Base-by-base conservation (phyloP, 2,797 vertebrate genomes). In the Peromyscus eremicus region DNA sequence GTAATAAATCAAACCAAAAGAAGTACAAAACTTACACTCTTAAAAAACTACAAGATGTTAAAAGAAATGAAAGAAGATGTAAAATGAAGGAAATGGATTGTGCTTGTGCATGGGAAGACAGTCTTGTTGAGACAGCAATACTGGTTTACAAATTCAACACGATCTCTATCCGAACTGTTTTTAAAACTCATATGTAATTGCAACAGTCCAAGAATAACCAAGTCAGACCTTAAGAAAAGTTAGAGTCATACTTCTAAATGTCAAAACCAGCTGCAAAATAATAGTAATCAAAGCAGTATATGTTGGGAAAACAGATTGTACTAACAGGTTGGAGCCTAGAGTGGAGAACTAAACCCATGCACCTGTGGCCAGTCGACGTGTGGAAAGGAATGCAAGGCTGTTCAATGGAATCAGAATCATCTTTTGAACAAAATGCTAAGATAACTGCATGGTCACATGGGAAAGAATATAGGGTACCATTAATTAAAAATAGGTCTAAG, bases 41-140 rank as follows among this genome's bases (percentile, higher is more conserved):
- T 57, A 75, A 96, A 70, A 95, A 95, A 80, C 37, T 34, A 29
- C 9, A 96, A 86, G 43, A 81, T 3, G 32, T 52, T 64, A 19
- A 92, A 93, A 91, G 37, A 89, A 76, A 89, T 49, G 8, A 93
- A 92, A 80, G 77, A 82, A 92, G 64, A 93, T 4, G 32, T n/a
- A 52, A 84, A 94, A 81, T 19, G 64, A 32, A 14, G 23, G 75
- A 93, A 87, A 21, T 3, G 43, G 6, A 34, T 75, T 29, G 64
- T 57, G n/a, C 81, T 93, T 84, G 87, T 73, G 19, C 34, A 13
- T 43, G 76, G 7, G 29, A 57, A 96, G 6, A 85, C 7, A 85
- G 55, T 46, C 29, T 43, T 60, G 11, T 95, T 92, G 84, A 89
- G 4, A 77, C 19, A 60, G 29, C 21, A 71, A 43, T 73, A 60